Evolutionary conservation across 2,797 vertebrate species (phyloP).

Genomic region (Serranus cabrilla): DNA sequence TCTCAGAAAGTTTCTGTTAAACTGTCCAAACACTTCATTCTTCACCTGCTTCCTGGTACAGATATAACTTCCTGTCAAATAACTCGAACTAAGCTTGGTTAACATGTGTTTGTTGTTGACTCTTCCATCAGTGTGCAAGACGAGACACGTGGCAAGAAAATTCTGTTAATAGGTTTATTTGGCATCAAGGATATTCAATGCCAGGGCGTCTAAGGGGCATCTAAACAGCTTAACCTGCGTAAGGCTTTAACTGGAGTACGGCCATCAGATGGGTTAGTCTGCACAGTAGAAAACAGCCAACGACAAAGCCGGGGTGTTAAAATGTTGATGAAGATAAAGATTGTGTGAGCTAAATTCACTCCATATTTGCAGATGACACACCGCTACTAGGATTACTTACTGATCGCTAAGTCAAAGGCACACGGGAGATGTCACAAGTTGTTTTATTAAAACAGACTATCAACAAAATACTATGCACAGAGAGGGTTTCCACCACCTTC

Average conservation of each 20-base stretch:
- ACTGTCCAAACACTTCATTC: not conserved
- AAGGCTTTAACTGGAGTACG: slow-evolving; percentile 55
- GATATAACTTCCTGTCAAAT: not conserved
- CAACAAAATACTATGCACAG: too few relatives aligned
- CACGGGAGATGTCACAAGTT: too few relatives aligned
- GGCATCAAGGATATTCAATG: slow-evolving; percentile 55
- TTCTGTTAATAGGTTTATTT: slow-evolving; percentile 77
- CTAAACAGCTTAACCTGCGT: slow-evolving; percentile 75
- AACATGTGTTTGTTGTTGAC: slow-evolving; percentile 20
- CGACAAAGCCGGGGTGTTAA: slow-evolving; percentile 9
- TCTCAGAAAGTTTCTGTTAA: too few relatives aligned
- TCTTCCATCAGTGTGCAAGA: slow-evolving; percentile 43
- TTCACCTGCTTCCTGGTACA: not conserved
- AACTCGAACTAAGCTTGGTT: not conserved
- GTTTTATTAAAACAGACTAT: too few relatives aligned
- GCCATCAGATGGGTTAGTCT: slow-evolving; percentile 48
- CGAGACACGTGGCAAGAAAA: slow-evolving; percentile 49
- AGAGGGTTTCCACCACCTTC: too few relatives aligned
- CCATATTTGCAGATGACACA: slow-evolving; percentile 12
- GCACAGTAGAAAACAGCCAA: slow-evolving; percentile 23
- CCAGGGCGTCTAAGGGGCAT: slow-evolving; percentile 53
- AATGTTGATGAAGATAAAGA: not conserved
- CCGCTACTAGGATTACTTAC: not conserved
- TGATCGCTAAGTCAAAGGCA: too few relatives aligned
- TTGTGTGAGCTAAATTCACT: not conserved